A percentile compares a stretch with the other conserved stretches of the same genome.
phyloP scores from a whole-genome alignment of 1,140 invertebrate genomes.

The Pseudomyrmex concolor region DNA sequence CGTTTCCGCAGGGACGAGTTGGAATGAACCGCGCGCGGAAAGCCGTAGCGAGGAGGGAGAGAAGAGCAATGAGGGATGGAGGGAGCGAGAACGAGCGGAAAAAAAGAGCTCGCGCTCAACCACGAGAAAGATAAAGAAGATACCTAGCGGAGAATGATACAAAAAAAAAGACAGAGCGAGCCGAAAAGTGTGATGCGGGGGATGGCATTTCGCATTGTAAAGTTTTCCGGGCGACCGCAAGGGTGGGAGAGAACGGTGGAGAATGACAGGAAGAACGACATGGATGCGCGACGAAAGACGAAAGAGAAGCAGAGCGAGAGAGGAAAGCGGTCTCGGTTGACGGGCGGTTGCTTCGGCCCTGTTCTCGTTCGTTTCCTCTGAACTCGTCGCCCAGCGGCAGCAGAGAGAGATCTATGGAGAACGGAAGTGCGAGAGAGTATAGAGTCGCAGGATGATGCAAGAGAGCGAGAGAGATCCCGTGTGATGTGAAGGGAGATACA shows the following conservation, averaged over 20 bases:
- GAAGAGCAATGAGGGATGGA: constrained; percentile 34
- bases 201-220: constrained; percentile 79
- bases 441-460: constrained; percentile 64
- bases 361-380: constrained; percentile 82
- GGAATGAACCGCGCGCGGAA: constrained; percentile 71
- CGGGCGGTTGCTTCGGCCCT: constrained; percentile 78
- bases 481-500: constrained; percentile 23
- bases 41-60: constrained; percentile 33
- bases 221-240: constrained; percentile 77
- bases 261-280: constrained; percentile 30
- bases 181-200: constrained; percentile 68
- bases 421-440: constrained; percentile 46
- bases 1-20: constrained; percentile 79
- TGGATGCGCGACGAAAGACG: constrained; percentile 53
- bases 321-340: constrained; percentile 75
- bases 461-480: constrained; percentile 25
- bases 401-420: constrained; percentile 56
- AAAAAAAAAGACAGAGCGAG: background rate
- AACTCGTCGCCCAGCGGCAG: constrained; percentile 75
- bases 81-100: constrained; percentile 12
- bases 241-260: constrained; percentile 37
- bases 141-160: background rate
- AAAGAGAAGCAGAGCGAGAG: constrained; percentile 49
- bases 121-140: constrained; percentile 31
- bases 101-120: constrained; percentile 29